A percentile compares a stretch with the other conserved stretches of the same genome.
phyloP scores from a whole-genome alignment of 2,113 vertebrate genomes.

The Istiophorus platypterus region DNA sequence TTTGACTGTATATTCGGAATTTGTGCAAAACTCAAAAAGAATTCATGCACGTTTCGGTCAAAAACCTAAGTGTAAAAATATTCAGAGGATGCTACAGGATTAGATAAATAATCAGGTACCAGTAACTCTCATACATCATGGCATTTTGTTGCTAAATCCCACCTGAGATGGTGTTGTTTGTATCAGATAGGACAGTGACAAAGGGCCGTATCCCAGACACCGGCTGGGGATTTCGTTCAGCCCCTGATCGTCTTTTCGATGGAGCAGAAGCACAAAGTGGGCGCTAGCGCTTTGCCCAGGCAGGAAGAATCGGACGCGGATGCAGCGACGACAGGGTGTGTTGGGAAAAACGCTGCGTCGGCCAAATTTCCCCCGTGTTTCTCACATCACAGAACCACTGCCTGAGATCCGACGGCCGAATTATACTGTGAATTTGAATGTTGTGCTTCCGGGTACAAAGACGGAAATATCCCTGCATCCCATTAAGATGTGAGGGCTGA shows the following conservation, averaged over 20 bases:
- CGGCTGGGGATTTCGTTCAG: background rate
- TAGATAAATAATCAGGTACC: background rate
- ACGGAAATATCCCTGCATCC: background rate
- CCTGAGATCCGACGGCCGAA: background rate
- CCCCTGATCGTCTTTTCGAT: background rate
- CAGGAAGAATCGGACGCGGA: background rate
- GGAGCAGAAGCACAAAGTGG: background rate
- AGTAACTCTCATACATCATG: background rate
- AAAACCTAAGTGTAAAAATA: background rate
- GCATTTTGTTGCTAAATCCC: background rate
- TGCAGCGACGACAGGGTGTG: background rate
- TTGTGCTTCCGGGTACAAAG: background rate
- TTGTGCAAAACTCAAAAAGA: background rate
- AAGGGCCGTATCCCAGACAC: background rate
- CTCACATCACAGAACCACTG: too few relatives aligned
- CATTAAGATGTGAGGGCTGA: background rate
- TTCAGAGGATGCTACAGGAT: background rate
- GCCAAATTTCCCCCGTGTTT: background rate
- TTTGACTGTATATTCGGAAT: background rate
- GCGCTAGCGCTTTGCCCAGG: too few relatives aligned
- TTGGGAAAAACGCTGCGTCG: background rate
- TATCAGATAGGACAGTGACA: background rate
- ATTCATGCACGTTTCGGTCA: background rate
- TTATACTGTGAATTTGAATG: slow-evolving; percentile 4
- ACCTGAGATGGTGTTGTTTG: background rate